phyloP scores from a whole-genome alignment of 64 coral and sea anemone species.

The Actinia tenebrosa region DNA sequence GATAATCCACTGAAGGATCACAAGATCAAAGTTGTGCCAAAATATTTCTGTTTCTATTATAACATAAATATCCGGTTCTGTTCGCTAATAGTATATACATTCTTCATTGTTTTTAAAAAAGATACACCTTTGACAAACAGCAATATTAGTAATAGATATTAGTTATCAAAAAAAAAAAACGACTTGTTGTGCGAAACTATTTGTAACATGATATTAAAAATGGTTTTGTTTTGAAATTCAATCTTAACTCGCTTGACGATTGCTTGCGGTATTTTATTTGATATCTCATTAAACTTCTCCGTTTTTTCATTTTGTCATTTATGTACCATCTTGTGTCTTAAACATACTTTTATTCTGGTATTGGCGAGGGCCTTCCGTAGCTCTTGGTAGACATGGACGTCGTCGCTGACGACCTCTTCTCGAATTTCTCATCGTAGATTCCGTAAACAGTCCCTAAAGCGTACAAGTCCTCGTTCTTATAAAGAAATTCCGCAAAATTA shows the following conservation, averaged over 20 bases:
- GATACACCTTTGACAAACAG: not conserved
- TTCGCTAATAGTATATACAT: not conserved
- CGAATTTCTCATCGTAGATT: conserved; percentile 21
- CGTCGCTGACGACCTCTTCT: not conserved
- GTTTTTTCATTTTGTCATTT: not conserved
- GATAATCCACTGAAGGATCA: not conserved
- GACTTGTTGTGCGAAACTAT: no score
- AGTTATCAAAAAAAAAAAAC: not conserved
- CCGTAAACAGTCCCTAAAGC: conserved; percentile 77
- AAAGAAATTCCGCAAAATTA: conserved; percentile 76
- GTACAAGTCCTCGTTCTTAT: conserved; percentile 58
- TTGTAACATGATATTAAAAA: not conserved
- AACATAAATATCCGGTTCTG: not conserved
- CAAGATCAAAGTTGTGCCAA: not conserved
- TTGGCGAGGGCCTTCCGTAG: conserved; percentile 16
- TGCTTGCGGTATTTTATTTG: not conserved
- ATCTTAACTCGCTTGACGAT: not conserved
- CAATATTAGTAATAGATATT: not conserved
- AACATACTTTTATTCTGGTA: conserved; percentile 29
- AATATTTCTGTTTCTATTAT: not conserved
- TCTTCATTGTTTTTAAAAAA: not conserved
- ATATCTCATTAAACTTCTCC: not conserved
- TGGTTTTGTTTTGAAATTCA: not conserved
- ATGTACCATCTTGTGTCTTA: not conserved
- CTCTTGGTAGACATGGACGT: not conserved